Evolutionary conservation across 2,113 vertebrate genomes (phyloP).

Genomic region (Lepus americanus): DNA sequence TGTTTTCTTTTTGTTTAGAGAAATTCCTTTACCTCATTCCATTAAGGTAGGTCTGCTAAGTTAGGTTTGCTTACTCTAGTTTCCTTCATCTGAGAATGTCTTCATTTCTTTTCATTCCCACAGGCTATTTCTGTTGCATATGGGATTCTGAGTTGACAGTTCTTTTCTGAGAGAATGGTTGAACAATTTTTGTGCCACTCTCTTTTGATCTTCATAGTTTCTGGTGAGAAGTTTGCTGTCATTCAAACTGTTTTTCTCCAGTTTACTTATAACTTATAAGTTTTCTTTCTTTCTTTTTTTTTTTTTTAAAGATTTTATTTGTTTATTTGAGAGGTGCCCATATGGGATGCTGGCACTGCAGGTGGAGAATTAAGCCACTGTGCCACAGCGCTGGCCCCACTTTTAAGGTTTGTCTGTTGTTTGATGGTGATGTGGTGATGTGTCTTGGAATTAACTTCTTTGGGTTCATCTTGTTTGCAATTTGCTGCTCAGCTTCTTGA

Average conservation of each 20-base stretch:
- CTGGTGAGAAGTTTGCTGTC: background rate
- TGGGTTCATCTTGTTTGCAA: background rate
- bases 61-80: background rate
- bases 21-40: background rate
- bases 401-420: no score
- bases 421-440: no score
- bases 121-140: background rate
- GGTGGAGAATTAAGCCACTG: no score
- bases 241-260: background rate
- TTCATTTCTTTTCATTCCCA: background rate
- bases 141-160: background rate
- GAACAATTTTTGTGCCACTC: background rate
- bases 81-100: background rate
- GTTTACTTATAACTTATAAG: no score
- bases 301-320: no score
- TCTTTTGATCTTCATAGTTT: background rate
- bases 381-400: no score
- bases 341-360: no score
- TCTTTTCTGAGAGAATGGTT: background rate
- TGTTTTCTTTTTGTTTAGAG: slow-evolving; percentile 11
- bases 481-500: background rate
- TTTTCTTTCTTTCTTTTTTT: no score
- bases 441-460: background rate
- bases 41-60: background rate
- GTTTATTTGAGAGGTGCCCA: no score